phyloP scores from a whole-genome alignment of 1,140 invertebrate genomes.

The Radopholus similis region DNA sequence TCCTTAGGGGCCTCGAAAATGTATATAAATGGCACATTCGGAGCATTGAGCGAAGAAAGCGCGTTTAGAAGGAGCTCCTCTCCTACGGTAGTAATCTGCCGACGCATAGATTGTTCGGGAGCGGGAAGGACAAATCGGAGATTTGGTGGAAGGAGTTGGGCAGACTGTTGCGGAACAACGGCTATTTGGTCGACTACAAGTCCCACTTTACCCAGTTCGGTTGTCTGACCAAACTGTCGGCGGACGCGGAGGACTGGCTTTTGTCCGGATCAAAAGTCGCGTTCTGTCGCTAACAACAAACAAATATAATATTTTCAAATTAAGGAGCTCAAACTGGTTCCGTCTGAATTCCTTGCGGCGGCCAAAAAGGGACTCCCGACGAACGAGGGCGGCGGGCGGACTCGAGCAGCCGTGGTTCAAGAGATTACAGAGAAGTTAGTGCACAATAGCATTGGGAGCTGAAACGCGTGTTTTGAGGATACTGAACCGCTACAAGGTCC shows the following conservation, averaged over 20 bases:
- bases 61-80: not conserved
- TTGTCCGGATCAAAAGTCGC: constrained; percentile 3
- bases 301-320: constrained; percentile 3
- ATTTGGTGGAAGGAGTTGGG: constrained; percentile 28
- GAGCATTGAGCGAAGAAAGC: not conserved
- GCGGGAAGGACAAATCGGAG: constrained; percentile 18
- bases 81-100: not conserved
- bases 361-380: not conserved
- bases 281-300: not conserved
- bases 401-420: not conserved
- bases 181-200: constrained; percentile 23
- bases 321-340: constrained; percentile 22
- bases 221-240: constrained; percentile 20
- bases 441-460: too few species aligned
- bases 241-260: constrained; percentile 21
- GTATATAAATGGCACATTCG: not conserved
- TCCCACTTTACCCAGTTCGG: constrained; percentile 16
- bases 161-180: constrained; percentile 25
- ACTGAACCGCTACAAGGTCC: not conserved
- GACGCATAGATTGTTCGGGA: constrained; percentile 8
- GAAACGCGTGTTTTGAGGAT: constrained; percentile 18
- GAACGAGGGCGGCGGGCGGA: not conserved
- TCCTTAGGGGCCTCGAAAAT: constrained; percentile 24
- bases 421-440: constrained; percentile 3
- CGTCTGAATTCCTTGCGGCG: constrained; percentile 14